phyloP scores from a whole-genome alignment of 1,140 invertebrate genomes.

The Procambarus clarkii region DNA sequence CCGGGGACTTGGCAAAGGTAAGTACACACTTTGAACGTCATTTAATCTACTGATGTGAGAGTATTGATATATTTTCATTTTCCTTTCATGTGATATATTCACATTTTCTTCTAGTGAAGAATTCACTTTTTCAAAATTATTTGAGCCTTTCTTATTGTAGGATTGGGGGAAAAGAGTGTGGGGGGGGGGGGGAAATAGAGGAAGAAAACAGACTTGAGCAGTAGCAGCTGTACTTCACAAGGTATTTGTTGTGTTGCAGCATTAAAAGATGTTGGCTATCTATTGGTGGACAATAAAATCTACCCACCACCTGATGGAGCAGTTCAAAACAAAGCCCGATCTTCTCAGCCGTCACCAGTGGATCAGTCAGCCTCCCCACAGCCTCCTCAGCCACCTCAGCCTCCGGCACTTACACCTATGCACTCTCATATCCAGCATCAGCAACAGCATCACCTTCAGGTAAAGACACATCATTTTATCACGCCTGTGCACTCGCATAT shows the following conservation, averaged over 20 bases:
- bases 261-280: slow-evolving; percentile 72
- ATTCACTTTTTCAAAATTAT: no score
- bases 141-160: no score
- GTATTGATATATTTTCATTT: not conserved
- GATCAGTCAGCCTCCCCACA: slow-evolving; percentile 74
- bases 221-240: no score
- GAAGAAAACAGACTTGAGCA: no score
- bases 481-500: no score
- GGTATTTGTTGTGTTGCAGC: slow-evolving; percentile 43
- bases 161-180: no score
- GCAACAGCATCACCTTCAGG: slow-evolving; percentile 73
- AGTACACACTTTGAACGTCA: slow-evolving; percentile 42
- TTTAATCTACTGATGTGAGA: not conserved
- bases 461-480: no score
- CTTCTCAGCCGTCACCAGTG: slow-evolving; percentile 75
- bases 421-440: slow-evolving; percentile 76
- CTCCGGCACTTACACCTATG: slow-evolving; percentile 72
- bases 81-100: not conserved
- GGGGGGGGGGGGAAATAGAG: no score
- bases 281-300: slow-evolving; percentile 71
- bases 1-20: slow-evolving; percentile 85
- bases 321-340: slow-evolving; percentile 40
- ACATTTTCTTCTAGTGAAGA: not conserved
- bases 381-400: slow-evolving; percentile 68
- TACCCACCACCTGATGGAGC: slow-evolving; percentile 63